Conservation (phyloP, 2,888 invertebrate species). For the Cotesia congregata region DNA sequence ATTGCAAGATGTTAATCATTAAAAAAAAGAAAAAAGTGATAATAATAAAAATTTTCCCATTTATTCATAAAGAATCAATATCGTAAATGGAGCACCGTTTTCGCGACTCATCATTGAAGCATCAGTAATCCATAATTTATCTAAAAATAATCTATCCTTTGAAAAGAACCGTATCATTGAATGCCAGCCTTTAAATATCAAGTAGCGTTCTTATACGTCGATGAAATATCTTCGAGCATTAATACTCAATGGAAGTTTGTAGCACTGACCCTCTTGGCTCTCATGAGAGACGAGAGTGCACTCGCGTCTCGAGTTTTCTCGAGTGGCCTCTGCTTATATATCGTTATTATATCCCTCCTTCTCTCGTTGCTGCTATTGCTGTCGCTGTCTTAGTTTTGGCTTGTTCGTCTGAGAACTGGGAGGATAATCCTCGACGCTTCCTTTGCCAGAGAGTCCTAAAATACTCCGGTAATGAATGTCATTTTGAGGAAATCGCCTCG, state of each 20-base stretch:
- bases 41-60: too few relatives aligned
- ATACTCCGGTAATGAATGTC: constrained; percentile 43
- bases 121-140: too few relatives aligned
- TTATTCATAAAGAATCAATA: too few relatives aligned
- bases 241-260: neutral
- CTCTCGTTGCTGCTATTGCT: neutral
- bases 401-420: neutral
- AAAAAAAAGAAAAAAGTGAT: too few relatives aligned
- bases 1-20: too few relatives aligned
- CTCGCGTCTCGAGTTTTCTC: neutral
- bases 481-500: constrained; percentile 41
- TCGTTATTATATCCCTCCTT: neutral
- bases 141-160: too few relatives aligned
- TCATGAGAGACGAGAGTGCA: neutral
- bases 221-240: neutral
- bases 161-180: too few relatives aligned
- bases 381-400: neutral
- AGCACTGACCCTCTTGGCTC: neutral
- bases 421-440: constrained; percentile 36
- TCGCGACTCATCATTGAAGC: too few relatives aligned
- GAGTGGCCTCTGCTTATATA: neutral
- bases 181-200: too few relatives aligned
- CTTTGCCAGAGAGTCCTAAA: constrained; percentile 19
- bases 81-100: too few relatives aligned
- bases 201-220: neutral